Evolutionary conservation across 1,140 invertebrate species (phyloP).

Genomic region (Drosophila mojavensis): DNA sequence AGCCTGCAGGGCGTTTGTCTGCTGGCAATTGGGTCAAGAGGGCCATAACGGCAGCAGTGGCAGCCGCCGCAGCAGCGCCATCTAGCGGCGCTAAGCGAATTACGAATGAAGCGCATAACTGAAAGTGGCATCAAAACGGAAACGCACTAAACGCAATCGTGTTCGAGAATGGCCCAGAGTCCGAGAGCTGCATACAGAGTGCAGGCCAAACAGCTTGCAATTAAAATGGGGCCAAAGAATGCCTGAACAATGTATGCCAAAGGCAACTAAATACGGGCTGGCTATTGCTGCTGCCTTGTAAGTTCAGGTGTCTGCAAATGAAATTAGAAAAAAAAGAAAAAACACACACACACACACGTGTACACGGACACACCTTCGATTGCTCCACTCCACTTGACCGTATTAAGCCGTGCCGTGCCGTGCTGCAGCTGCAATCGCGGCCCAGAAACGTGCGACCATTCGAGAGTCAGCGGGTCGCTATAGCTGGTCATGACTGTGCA

Average conservation of each 20-base stretch:
- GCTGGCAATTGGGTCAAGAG: slow-evolving; percentile 71
- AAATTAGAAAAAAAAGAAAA: slow-evolving; percentile 59
- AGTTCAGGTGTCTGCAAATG: slow-evolving; percentile 63
- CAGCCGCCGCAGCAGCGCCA: slow-evolving; percentile 45
- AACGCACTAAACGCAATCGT: slow-evolving; percentile 28
- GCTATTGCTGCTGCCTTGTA: slow-evolving; percentile 5
- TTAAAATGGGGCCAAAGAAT: slow-evolving; percentile 71
- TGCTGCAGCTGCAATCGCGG: slow-evolving; percentile 1
- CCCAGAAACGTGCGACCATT: slow-evolving; percentile 34
- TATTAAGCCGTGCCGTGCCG: slow-evolving; percentile 13
- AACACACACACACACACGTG: neutral
- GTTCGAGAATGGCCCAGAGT: slow-evolving; percentile 1
- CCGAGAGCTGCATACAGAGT: slow-evolving; percentile 69
- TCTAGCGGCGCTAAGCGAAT: slow-evolving; percentile 76
- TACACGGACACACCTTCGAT: neutral
- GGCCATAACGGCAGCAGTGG: slow-evolving; percentile 31
- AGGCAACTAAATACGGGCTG: slow-evolving; percentile 35
- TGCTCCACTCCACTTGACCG: slow-evolving; percentile 27
- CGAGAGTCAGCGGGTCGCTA: slow-evolving; percentile 1
- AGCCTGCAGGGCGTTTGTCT: slow-evolving; percentile 23
- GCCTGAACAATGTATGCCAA: slow-evolving; percentile 45
- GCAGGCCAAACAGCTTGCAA: slow-evolving; percentile 65
- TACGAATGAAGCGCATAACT: slow-evolving; percentile 41
- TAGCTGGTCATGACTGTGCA: slow-evolving; percentile 56
- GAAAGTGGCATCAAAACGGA: slow-evolving; percentile 79